Base-by-base conservation (phyloP, 2,888 invertebrate genomes). In the Arrhopalites spinosus region DNA sequence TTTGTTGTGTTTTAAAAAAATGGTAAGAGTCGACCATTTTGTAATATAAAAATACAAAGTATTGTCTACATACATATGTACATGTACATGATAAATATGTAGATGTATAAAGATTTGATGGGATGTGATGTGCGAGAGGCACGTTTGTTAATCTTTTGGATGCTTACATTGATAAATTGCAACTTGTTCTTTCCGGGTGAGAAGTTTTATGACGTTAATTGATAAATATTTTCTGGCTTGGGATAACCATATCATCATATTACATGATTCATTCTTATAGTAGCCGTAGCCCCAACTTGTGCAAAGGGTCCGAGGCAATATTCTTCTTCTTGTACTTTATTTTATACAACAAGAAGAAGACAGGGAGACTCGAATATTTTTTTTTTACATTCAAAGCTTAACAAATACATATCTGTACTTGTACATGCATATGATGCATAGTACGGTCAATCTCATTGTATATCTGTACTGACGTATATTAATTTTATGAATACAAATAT, bases 201-300 rank as follows among this genome's bases (percentile, higher is more conserved):
- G 78, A 77, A 77, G 73, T 71, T 78, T 78, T 78, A 77, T 78
- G 77, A 78, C 77, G 78, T 72, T 77, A 77, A 78, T 78, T 78
- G 78, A 78, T 78, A 77, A 78, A 78, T 77, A 77, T 74, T 75
- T 73, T 76, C 76, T 76, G 63, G 75, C 70, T 74, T 43, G 17
- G 25, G 20, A 29, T 27, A 63, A 63, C 63, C 63, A 66, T 66
- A 36, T 30, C 36, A 66, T 43, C 66, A 45, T 43, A 45, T 45
- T 36, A 36, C 36, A 66, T 63, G 25, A 63, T 17, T 29, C 25
- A 63, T 20, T 15, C n/a, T 30, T 30, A 29, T 8, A 30, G 23
- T 45, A 15, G 1, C n/a, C 30, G 36, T 11, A 36, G 36, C 36
- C 36, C 5, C 36, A 36, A 36, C 36, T 36, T 11, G 11, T 36